Evolutionary conservation across 1,140 invertebrate species (phyloP), one percentile per base, ranked within the genome.

Genomic region (Microplitis demolitor): DNA sequence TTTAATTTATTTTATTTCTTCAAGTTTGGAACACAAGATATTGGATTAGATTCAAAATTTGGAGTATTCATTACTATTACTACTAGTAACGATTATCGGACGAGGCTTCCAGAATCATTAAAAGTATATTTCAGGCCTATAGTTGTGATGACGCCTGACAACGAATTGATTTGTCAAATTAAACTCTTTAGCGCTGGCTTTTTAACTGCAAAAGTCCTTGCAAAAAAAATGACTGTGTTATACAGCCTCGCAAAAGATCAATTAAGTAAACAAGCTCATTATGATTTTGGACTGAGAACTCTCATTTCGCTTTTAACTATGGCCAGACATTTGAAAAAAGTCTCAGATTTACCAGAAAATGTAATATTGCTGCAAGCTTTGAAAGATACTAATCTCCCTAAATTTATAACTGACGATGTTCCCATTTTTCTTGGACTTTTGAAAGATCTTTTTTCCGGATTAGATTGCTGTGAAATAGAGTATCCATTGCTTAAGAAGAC

Each of bases 21-120:
- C 3, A 73, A 96, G 91, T 97, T 97, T 88, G 95, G 96, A 87
- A 93, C 92, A 3, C 90, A 92, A 80, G 93, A 96, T 78, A 96
- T 97, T 61, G 86, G 85, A 5, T 79, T 98, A 78, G 94, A 97
- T 84, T 84, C 88, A 6, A 95, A 96, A 87, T 93, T 97, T 13
- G 96, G 95, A 2, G 93, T 97, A 66, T 98, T 97, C 80, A 96
- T 97, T 53, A 97, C 96, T 6, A 97, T 97, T 95, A 97, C 97
- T 89, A 95, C 95, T 0, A 95, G 95, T 4, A 96, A 97, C 82
- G 94, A 95, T 0, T 95, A 95, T 0, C 90, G 95, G 60, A 97
- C 95, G 0, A 95, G 97, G 80, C 85, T 97, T 35, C 96, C 96
- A 0, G 96, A 97, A 84, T 96, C 95, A 0, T 93, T 98, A 0